Conservation (phyloP, 2,797 vertebrate genomes). For the Vireo griseus region DNA sequence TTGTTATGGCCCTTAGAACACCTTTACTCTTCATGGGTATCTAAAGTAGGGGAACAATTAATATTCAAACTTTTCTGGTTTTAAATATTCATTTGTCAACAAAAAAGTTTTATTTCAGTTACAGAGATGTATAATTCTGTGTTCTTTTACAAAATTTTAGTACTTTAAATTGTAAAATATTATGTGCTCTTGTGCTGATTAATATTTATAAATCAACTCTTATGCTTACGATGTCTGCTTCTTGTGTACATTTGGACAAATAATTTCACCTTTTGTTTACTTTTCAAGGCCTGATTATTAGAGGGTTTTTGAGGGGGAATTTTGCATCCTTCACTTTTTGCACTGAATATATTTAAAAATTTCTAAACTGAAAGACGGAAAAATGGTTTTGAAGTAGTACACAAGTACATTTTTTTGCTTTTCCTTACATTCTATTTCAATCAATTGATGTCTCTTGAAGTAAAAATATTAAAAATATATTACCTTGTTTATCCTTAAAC, state of each 20-base stretch:
- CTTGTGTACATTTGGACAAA: background rate
- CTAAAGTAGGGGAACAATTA: background rate
- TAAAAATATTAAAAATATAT: background rate
- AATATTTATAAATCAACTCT: background rate
- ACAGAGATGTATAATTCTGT: background rate
- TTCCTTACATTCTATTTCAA: background rate
- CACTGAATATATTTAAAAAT: background rate
- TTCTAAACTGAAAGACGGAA: background rate
- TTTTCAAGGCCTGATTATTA: background rate
- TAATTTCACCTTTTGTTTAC: background rate
- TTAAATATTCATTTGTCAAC: background rate
- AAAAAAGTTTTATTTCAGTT: background rate
- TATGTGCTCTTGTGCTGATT: background rate
- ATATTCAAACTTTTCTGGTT: background rate
- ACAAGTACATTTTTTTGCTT: background rate
- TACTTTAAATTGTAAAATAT: background rate
- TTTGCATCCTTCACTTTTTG: background rate
- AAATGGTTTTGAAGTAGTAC: background rate
- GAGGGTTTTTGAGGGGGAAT: fast-evolving
- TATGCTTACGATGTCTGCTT: background rate
- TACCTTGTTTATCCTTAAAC: background rate
- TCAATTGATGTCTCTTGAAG: background rate
- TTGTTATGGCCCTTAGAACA: background rate
- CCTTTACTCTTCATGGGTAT: background rate
- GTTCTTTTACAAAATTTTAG: background rate